phyloP scores from a whole-genome alignment of 2,888 invertebrate genomes.

The Parnassius glacialis region DNA sequence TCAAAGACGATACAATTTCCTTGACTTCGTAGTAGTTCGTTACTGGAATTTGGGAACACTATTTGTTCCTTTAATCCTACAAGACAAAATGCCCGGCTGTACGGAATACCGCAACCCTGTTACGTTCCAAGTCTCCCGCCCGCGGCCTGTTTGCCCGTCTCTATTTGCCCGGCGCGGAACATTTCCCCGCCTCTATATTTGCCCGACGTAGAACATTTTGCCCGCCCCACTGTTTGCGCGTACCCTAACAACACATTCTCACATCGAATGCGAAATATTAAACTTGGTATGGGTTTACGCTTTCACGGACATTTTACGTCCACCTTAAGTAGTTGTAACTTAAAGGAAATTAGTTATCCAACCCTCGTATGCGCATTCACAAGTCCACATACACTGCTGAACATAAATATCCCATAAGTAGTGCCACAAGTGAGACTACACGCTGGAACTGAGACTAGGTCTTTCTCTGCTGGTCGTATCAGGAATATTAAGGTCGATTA shows the following conservation, averaged over 20 bases:
- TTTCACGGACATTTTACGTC: constrained; percentile 6
- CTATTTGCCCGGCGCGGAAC: constrained; percentile 24
- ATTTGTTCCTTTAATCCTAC: constrained; percentile 8
- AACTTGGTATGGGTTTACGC: constrained; percentile 20
- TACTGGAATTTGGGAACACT: constrained; percentile 5
- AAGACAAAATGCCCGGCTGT: constrained; percentile 12
- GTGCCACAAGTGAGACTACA: too few species aligned
- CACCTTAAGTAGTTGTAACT: neutral
- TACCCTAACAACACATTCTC: constrained; percentile 32
- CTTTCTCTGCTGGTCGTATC: too few species aligned
- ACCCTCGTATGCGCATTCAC: too few species aligned
- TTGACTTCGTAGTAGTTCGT: too few species aligned
- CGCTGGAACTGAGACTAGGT: too few species aligned
- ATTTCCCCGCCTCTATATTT: constrained; percentile 19
- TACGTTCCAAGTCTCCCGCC: constrained; percentile 8
- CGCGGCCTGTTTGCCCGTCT: constrained; percentile 19
- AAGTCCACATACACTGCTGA: too few species aligned
- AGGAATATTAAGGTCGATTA: too few species aligned
- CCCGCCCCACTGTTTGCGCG: constrained; percentile 31
- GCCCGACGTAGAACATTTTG: constrained; percentile 18
- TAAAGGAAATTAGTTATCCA: neutral
- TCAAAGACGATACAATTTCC: too few species aligned
- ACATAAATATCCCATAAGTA: too few species aligned
- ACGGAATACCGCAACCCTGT: constrained; percentile 13
- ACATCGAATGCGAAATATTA: constrained; percentile 34